Conservation (phyloP, 2,888 invertebrate species). For the Drosophila hawaiiensis region DNA sequence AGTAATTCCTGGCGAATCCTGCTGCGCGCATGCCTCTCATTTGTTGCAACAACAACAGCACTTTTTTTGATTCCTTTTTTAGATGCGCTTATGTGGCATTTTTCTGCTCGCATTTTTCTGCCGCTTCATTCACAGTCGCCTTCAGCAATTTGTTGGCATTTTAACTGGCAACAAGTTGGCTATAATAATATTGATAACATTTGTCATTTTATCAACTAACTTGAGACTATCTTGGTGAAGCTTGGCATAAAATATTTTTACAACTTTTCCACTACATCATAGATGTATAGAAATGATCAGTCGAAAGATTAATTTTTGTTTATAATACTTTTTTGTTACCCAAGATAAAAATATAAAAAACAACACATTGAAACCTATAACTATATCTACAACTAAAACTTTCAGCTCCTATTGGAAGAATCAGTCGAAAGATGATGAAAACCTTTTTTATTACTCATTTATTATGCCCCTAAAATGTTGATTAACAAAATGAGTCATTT, state of each 20-base stretch:
- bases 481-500: rapidly evolving
- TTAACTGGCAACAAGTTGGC: not conserved
- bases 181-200: not conserved
- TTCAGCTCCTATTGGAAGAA: too few species aligned
- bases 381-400: too few species aligned
- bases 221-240: not conserved
- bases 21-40: slow-evolving; percentile 54
- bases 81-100: slow-evolving; percentile 62
- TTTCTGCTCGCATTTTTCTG: slow-evolving; percentile 10
- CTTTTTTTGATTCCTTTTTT: slow-evolving; percentile 55
- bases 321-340: not conserved
- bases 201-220: not conserved
- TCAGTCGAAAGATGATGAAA: not conserved
- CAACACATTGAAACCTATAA: too few species aligned
- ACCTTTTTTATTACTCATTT: not conserved
- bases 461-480: not conserved
- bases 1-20: slow-evolving; percentile 20
- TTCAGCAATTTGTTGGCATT: not conserved
- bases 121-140: slow-evolving; percentile 35
- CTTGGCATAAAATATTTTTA: not conserved
- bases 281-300: not conserved
- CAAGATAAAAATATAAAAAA: not conserved
- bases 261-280: not conserved
- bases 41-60: slow-evolving; percentile 29
- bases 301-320: not conserved